phyloP scores from a whole-genome alignment of 2,113 vertebrate species.

The Dolichallabes microphthalmus region DNA sequence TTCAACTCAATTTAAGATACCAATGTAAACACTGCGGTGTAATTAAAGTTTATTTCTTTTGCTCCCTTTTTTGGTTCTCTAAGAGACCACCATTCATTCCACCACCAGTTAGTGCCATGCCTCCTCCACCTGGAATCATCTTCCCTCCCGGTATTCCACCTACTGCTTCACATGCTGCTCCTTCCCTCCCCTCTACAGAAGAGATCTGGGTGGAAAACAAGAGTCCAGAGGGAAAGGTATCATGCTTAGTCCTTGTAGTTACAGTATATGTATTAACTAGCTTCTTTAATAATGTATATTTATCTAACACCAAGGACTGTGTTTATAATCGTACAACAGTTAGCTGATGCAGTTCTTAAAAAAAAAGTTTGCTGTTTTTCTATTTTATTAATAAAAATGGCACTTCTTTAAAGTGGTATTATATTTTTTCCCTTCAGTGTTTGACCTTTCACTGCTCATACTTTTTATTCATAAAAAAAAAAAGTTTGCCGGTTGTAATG shows the following conservation, averaged over 20 bases:
- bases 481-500: too few relatives aligned
- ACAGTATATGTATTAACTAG: background rate
- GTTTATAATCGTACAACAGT: background rate
- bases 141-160: slow-evolving; percentile 54
- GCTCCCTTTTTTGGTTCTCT: background rate
- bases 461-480: too few relatives aligned
- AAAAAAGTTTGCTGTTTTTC: background rate
- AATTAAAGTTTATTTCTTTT: background rate
- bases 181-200: slow-evolving; percentile 81
- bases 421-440: background rate
- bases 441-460: background rate
- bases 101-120: slow-evolving; percentile 83
- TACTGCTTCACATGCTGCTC: slow-evolving; percentile 70
- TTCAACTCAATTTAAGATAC: background rate
- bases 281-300: background rate
- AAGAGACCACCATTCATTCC: slow-evolving; percentile 88
- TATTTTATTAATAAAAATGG: background rate
- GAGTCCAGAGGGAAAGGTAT: slow-evolving; percentile 86
- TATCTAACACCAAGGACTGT: background rate
- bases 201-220: slow-evolving; percentile 92
- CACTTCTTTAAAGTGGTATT: background rate
- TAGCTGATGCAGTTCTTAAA: background rate
- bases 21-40: background rate
- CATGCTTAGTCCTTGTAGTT: background rate
- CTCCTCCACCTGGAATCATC: slow-evolving; percentile 75